A percentile compares a stretch with the other conserved stretches of the same genome.
Conservation (phyloP, 2,113 vertebrate species). For the Cebidichthys violaceus region DNA sequence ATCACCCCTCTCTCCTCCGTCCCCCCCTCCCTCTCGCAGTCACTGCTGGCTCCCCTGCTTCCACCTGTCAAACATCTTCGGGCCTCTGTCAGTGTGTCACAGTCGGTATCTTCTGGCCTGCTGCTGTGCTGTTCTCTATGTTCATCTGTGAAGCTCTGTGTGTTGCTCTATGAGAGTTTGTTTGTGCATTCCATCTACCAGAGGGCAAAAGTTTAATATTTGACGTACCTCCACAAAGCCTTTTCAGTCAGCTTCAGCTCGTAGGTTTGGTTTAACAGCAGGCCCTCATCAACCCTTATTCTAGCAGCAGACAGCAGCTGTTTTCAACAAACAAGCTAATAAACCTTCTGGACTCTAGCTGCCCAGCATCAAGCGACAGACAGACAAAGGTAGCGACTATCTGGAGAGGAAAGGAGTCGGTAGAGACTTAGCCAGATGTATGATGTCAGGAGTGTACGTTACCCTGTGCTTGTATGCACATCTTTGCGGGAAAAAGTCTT, state of each 20-base stretch:
- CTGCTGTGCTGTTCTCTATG: conserved; percentile 53
- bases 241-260: conserved; percentile 7
- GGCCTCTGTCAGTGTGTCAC: conserved; percentile 65
- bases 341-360: background rate
- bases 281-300: background rate
- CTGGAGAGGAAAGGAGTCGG: background rate
- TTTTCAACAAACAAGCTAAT: conserved; percentile 12
- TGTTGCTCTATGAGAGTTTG: conserved; percentile 20
- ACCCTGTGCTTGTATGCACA: background rate
- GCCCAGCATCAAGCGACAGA: background rate
- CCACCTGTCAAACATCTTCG: conserved; percentile 56
- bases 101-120: conserved; percentile 33
- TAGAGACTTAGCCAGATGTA: background rate
- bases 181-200: background rate
- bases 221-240: background rate
- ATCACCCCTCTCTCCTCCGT: conserved; percentile 18
- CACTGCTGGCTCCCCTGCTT: conserved; percentile 51
- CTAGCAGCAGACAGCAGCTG: background rate
- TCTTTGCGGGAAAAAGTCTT: background rate
- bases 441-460: background rate
- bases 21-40: conserved; percentile 26
- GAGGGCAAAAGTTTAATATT: background rate
- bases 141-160: conserved; percentile 42
- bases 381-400: background rate
- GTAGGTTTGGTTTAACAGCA: background rate